phyloP scores from a whole-genome alignment of 1,140 invertebrate species.

The Drosophila lacertosa region DNA sequence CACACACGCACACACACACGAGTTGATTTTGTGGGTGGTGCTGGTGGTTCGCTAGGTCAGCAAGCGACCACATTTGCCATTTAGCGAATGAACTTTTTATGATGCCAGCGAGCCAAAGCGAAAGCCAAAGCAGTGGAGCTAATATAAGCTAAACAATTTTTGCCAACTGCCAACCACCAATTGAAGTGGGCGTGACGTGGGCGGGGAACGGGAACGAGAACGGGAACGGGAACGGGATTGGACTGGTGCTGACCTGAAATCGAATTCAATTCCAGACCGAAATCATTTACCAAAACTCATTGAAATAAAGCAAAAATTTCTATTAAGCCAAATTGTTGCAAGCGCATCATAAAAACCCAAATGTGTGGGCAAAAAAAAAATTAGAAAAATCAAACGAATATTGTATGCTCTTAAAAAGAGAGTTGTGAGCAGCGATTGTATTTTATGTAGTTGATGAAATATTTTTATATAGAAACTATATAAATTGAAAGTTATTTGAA shows the following conservation, averaged over 20 bases:
- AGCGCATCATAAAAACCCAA: conserved; percentile 46
- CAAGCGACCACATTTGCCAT: conserved; percentile 62
- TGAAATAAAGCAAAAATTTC: conserved; percentile 62
- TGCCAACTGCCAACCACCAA: conserved; percentile 50
- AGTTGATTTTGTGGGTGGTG: conserved; percentile 17
- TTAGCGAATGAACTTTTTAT: conserved; percentile 75
- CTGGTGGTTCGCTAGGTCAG: conserved; percentile 20
- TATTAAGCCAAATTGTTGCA: conserved; percentile 63
- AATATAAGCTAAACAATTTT: conserved; percentile 66
- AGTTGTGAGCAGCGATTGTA: neutral
- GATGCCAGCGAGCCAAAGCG: too few relatives aligned
- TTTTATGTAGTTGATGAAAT: too few relatives aligned
- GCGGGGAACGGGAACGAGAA: too few relatives aligned
- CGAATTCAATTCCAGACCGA: conserved; percentile 60
- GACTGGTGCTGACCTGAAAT: conserved; percentile 22
- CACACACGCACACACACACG: conserved; percentile 19
- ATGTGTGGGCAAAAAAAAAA: neutral
- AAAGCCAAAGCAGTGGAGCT: conserved; percentile 24
- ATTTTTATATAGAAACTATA: neutral
- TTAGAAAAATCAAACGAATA: conserved; percentile 5
- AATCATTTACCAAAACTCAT: conserved; percentile 37
- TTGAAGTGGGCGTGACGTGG: conserved; percentile 41
- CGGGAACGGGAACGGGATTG: too few relatives aligned
- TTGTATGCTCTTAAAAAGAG: neutral
- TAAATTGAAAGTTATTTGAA: conserved; percentile 1